phyloP scores from a whole-genome alignment of 2,888 invertebrate species.

The Teleogryllus oceanicus region DNA sequence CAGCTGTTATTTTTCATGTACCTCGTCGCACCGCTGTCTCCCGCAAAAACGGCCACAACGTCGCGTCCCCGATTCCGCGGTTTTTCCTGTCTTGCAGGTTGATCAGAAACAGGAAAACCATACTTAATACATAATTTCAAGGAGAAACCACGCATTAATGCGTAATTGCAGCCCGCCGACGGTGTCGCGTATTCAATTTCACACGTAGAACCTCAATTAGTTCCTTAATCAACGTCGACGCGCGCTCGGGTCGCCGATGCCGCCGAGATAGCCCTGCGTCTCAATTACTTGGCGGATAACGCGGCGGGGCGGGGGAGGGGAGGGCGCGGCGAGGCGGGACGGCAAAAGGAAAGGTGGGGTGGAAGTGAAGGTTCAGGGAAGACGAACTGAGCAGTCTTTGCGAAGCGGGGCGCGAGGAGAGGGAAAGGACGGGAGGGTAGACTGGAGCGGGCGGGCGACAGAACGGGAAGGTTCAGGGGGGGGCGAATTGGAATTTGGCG shows the following conservation, averaged over 20 bases:
- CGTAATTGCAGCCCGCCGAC: neutral
- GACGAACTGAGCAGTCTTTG: too few species aligned
- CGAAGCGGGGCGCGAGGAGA: too few species aligned
- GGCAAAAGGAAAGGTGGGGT: too few species aligned
- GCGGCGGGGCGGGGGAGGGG: too few species aligned
- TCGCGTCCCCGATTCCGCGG: neutral
- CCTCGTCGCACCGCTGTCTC: neutral
- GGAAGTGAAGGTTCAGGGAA: too few species aligned
- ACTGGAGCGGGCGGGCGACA: too few species aligned
- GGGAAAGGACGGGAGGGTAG: too few species aligned
- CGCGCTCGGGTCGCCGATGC: neutral
- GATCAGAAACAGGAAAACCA: conserved; percentile 18
- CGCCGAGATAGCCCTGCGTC: neutral
- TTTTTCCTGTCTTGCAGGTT: neutral
- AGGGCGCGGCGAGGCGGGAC: too few species aligned
- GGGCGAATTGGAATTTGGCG: too few species aligned
- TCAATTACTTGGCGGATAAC: neutral
- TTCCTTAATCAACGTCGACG: conserved; percentile 1
- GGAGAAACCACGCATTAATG: conserved; percentile 10
- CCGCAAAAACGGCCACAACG: neutral
- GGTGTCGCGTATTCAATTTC: conserved; percentile 18
- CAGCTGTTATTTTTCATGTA: neutral
- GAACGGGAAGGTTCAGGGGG: too few species aligned
- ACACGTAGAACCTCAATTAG: conserved; percentile 7
- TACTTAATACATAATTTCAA: conserved; percentile 18